phyloP scores from a whole-genome alignment of 2,888 invertebrate species.

The Ophion ellenae region DNA sequence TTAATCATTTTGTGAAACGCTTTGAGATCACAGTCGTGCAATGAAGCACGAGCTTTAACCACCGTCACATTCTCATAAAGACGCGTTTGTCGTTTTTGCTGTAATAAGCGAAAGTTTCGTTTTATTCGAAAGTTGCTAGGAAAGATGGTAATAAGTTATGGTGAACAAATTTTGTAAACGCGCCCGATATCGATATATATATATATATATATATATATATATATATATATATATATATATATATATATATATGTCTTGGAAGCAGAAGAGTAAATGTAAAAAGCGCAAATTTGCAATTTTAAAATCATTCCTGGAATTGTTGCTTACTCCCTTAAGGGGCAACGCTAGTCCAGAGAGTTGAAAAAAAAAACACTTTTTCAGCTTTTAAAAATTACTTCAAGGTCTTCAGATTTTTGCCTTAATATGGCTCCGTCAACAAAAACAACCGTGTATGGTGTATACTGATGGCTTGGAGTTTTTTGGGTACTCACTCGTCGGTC shows the following conservation, averaged over 20 bases:
- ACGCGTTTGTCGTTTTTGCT: conserved; percentile 86
- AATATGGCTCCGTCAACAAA: not conserved
- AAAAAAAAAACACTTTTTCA: no score
- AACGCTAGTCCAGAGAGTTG: no score
- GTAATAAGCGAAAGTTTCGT: conserved; percentile 66
- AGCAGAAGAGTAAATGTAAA: no score
- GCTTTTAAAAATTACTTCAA: no score
- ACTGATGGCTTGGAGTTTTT: not conserved
- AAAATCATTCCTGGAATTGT: no score
- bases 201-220: no score
- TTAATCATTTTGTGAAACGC: conserved; percentile 94
- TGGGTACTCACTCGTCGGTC: conserved; percentile 80
- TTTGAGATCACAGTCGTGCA: conserved; percentile 91
- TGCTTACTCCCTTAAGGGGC: no score
- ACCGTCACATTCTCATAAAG: conserved; percentile 89
- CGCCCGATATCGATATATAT: not conserved
- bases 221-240: no score
- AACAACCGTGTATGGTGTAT: not conserved
- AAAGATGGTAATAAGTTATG: not conserved
- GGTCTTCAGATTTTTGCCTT: no score
- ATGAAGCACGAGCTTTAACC: conserved; percentile 87
- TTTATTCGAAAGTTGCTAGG: not conserved
- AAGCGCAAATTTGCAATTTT: no score
- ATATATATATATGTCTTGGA: no score
- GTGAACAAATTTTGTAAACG: not conserved